A percentile compares a stretch with the other conserved stretches of the same genome.
Conservation (phyloP, 64 coral and sea anemone genomes). For the Dendronephthya gigantea region DNA sequence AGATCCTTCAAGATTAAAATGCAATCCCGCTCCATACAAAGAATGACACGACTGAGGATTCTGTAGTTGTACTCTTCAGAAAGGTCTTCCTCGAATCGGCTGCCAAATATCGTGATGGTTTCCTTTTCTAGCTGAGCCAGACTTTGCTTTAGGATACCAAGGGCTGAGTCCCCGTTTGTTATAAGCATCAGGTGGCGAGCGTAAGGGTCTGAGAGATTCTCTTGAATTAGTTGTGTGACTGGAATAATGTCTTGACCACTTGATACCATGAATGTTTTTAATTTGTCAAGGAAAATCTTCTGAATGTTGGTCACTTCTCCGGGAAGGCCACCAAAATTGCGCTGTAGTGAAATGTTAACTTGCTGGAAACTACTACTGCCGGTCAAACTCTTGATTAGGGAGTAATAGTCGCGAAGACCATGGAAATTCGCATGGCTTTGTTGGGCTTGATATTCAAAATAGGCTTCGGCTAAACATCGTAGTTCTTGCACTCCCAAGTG, state of each 20-base stretch:
- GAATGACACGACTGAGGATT: constrained; percentile 69
- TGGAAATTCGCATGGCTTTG: constrained; percentile 72
- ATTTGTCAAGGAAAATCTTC: constrained; percentile 24
- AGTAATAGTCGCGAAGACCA: constrained; percentile 83
- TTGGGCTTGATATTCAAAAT: constrained; percentile 55
- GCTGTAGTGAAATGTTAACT: constrained; percentile 38
- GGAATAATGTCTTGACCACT: constrained; percentile 23
- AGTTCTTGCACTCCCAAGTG: background rate
- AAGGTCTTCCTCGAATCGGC: constrained; percentile 85
- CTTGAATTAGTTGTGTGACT: constrained; percentile 59
- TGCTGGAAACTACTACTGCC: background rate
- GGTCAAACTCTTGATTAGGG: constrained; percentile 50
- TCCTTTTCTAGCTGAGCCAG: constrained; percentile 50
- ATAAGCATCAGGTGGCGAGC: constrained; percentile 93
- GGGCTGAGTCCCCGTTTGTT: constrained; percentile 88
- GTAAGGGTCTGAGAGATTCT: constrained; percentile 57
- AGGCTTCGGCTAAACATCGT: constrained; percentile 54
- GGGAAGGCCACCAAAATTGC: constrained; percentile 75
- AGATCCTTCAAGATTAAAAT: constrained; percentile 71
- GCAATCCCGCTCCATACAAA: constrained; percentile 87
- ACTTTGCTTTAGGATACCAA: constrained; percentile 73
- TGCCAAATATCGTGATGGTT: constrained; percentile 87
- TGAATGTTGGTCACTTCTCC: constrained; percentile 38
- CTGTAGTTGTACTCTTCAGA: constrained; percentile 92
- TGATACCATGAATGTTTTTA: constrained; percentile 6